A percentile compares a stretch with the other conserved stretches of the same genome.
Conservation (phyloP, 2,888 invertebrate species). For the Caenorhabditis sp. region DNA sequence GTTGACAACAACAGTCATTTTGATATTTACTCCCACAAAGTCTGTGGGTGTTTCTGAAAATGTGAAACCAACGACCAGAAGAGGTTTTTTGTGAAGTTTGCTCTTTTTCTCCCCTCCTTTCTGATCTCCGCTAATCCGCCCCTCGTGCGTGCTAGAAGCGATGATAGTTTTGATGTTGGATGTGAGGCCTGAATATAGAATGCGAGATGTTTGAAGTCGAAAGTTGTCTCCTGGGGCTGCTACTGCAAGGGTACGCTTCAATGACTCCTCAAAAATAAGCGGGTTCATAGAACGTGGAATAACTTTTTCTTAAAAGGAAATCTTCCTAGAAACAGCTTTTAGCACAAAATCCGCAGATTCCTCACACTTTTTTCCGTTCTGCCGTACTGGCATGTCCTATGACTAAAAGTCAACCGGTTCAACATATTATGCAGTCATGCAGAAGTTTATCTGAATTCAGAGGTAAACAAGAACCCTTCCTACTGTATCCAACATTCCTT, state of each 20-base stretch:
- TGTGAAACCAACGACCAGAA: background rate
- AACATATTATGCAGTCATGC: conserved; percentile 32
- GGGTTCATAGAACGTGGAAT: conserved; percentile 23
- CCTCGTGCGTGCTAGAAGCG: conserved; percentile 9
- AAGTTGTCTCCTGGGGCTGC: conserved; percentile 39
- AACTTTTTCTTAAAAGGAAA: background rate
- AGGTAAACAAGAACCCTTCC: conserved; percentile 6
- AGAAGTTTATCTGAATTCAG: background rate
- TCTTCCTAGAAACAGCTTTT: background rate
- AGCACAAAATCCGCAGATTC: background rate
- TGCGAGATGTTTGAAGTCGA: conserved; percentile 46
- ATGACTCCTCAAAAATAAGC: conserved; percentile 10
- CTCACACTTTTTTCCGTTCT: conserved; percentile 5
- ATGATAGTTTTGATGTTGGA: conserved; percentile 30
- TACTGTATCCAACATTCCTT: too few species aligned
- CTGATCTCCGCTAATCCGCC: conserved; percentile 14
- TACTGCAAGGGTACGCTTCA: conserved; percentile 32
- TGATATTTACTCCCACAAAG: background rate
- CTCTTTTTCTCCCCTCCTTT: conserved; percentile 2
- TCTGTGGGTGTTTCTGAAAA: background rate
- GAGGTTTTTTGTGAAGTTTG: background rate
- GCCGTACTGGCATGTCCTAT: conserved; percentile 19
- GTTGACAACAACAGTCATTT: background rate
- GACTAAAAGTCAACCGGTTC: conserved; percentile 35
- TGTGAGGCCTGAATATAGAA: conserved; percentile 39